phyloP scores from a whole-genome alignment of 2,797 vertebrate genomes.

The Lepilemur septentrionalis region DNA sequence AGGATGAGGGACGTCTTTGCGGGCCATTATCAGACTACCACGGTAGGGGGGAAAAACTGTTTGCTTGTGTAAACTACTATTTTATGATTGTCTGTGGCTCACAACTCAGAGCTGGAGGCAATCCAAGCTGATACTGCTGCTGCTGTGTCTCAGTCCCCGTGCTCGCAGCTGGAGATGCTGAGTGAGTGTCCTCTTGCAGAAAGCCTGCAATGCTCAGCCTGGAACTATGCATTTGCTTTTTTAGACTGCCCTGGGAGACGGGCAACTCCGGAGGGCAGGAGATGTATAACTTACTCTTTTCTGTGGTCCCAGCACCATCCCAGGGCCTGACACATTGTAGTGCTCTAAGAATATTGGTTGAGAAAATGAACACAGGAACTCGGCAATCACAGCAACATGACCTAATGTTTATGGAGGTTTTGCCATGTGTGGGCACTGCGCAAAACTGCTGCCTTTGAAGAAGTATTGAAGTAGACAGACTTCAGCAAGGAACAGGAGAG shows the following conservation, averaged over 20 bases:
- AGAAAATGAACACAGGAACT: neutral
- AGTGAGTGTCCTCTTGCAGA: neutral
- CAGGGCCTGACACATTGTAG: neutral
- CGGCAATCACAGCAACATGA: fast-evolving
- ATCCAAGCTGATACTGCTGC: neutral
- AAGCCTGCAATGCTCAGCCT: neutral
- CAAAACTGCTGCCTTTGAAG: neutral
- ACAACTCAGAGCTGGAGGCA: neutral
- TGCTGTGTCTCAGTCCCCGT: neutral
- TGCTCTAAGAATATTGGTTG: neutral
- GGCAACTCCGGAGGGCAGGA: neutral
- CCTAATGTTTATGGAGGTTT: neutral
- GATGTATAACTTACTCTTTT: neutral
- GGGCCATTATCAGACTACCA: neutral
- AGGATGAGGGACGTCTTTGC: neutral
- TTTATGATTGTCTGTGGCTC: neutral
- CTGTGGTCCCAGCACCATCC: neutral
- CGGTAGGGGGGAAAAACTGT: neutral
- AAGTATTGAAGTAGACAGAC: neutral
- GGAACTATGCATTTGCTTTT: neutral
- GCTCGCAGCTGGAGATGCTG: neutral
- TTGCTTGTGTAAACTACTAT: neutral
- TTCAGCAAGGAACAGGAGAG: neutral
- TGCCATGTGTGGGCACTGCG: neutral
- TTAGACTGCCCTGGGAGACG: neutral